Conservation (phyloP, 2,888 invertebrate species). For the Orchesella flavescens region DNA sequence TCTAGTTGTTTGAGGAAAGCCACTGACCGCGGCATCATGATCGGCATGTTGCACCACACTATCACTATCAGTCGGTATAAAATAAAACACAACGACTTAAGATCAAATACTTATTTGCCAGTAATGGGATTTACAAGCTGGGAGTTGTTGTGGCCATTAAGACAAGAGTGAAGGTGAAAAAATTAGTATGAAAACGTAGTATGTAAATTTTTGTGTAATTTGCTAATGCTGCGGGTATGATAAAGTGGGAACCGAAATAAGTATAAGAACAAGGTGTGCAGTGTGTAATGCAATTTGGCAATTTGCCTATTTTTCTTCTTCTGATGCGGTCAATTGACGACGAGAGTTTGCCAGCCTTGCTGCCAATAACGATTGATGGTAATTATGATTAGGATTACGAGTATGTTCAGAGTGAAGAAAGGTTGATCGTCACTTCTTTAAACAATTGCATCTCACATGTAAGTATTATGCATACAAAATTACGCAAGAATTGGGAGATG, state of each 20-base stretch:
- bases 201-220: no score
- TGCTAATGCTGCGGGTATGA: no score
- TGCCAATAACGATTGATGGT: no score
- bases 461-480: no score
- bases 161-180: conserved; percentile 2
- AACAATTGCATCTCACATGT: no score
- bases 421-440: neutral
- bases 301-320: conserved; percentile 24
- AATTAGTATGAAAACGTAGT: no score
- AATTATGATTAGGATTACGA: no score
- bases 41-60: no score
- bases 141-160: conserved; percentile 30
- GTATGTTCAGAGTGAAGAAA: neutral
- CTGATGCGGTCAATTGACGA: neutral
- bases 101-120: conserved; percentile 33
- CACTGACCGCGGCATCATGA: conserved; percentile 33
- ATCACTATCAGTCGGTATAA: no score
- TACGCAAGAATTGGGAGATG: conserved; percentile 9
- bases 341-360: no score
- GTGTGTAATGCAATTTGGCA: conserved; percentile 44
- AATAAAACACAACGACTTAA: neutral
- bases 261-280: conserved; percentile 31
- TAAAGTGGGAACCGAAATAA: no score
- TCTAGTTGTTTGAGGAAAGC: conserved; percentile 7
- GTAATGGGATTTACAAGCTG: conserved; percentile 18